Evolutionary conservation across 2,888 invertebrate genomes (phyloP).

Genomic region (Calameuta filiformis): DNA sequence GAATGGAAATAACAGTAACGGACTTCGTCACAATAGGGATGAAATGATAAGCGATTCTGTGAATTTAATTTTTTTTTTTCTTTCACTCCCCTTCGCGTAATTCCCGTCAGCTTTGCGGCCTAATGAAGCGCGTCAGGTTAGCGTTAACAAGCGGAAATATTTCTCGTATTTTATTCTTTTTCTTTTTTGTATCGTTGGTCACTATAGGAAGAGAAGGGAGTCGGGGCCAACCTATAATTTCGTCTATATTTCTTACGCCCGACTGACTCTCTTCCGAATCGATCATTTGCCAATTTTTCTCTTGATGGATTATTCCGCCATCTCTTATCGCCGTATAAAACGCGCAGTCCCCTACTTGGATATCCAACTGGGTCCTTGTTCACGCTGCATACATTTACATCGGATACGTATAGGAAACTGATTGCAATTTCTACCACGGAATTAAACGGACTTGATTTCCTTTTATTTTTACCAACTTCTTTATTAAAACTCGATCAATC

Average conservation of each 20-base stretch:
- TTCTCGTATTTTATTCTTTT: background rate
- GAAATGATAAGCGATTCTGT: background rate
- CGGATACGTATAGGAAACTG: background rate
- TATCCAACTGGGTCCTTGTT: background rate
- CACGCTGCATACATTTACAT: background rate
- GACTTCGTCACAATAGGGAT: background rate
- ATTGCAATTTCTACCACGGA: background rate
- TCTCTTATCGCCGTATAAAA: background rate
- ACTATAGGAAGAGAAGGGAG: background rate
- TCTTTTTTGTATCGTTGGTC: background rate
- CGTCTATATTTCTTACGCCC: background rate
- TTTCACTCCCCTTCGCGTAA: background rate
- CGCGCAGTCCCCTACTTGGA: background rate
- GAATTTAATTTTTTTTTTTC: background rate
- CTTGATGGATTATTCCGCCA: background rate
- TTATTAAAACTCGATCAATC: background rate
- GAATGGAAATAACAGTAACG: background rate
- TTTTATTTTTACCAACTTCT: background rate
- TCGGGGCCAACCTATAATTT: background rate
- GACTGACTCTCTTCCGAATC: background rate
- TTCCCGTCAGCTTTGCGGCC: background rate
- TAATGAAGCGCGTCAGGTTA: background rate
- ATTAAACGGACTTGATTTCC: background rate
- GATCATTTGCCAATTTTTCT: background rate
- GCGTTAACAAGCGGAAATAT: slow-evolving; percentile 1